These are phyloP conservation scores for Phrynocephalus guinanensis DNA, from an alignment of 2,797 vertebrate genomes.

Conservation along the genomic window DNA sequence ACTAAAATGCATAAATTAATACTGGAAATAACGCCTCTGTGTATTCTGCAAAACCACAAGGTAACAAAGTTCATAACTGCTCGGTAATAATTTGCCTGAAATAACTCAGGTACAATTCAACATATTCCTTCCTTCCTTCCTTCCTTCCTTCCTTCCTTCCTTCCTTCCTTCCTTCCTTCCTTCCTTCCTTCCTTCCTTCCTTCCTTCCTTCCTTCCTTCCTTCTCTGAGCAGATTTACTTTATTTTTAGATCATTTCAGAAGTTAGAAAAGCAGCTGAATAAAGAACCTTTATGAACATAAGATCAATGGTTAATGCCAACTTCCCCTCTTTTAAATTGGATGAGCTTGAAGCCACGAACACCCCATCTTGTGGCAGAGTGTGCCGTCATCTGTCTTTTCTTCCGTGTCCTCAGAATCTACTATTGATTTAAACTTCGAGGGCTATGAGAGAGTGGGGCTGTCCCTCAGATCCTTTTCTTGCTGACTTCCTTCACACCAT, in stretches of 20 bases:
- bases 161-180: not conserved
- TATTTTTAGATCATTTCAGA: too few species aligned
- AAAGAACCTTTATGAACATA: too few species aligned
- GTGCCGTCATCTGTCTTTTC: not conserved
- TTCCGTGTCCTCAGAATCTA: not conserved
- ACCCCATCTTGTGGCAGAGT: not conserved
- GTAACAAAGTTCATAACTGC: not conserved
- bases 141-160: not conserved
- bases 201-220: not conserved
- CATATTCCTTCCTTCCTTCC: not conserved
- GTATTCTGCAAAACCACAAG: not conserved
- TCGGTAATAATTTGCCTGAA: too few species aligned
- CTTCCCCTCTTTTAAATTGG: not conserved
- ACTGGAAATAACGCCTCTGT: not conserved
- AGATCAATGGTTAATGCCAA: not conserved
- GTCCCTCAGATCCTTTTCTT: not conserved
- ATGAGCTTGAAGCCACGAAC: not conserved
- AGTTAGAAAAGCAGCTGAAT: too few species aligned
- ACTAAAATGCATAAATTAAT: not conserved
- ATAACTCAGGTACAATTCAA: not conserved
- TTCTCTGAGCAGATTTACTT: not conserved
- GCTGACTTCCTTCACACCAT: not conserved
- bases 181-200: not conserved
- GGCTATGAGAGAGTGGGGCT: not conserved
- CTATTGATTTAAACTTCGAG: not conserved